Base-by-base conservation (phyloP, 1,140 invertebrate genomes). In the Bombus confusus region DNA sequence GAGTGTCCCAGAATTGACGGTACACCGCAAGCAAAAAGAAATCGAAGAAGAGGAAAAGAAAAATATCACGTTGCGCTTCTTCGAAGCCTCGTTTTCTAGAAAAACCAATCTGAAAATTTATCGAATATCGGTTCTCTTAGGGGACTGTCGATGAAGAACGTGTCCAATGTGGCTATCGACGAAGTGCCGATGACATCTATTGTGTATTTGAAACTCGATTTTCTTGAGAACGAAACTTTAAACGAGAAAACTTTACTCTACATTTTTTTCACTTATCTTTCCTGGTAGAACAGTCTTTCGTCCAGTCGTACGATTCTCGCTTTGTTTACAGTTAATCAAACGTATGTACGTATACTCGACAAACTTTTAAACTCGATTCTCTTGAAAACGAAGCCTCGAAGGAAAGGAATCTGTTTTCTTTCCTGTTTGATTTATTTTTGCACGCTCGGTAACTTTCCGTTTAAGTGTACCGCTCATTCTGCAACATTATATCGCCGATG, bases 301-400 rank as follows among this genome's bases (percentile, higher is more conserved):
- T 59, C 6, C 57, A 10, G 25, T 59, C 3, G 25, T 28, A 59
- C 28, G 25, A 12, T 59, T 28, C 25, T 59, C 12, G 28, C 10
- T 12, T 28, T 1, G 28, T 12, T 28, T 13, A 5, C 0, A 13
- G 12, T n/a, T 4, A 13, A 62, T 3, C 28, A n/a, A 12, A 22
- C 2, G 18, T 22, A 22, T 0, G 15, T 22, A 1, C 18, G 47
- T 22, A 6, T 6, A 22, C 15, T 52, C 0, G 47, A 22, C 0
- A 5, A 52, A 52, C 47, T 52, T 52, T 22, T 8, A 22, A 52
- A 22, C 47, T 52, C 47, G 47, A 52, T 52, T 22, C 47, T 52
- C 18, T 22, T 0, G 18, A 52, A 22, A 52, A 52, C 47, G 47
- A 52, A 52, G 18, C 18, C 6, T 22, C 18, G 8, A 52, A 52